phyloP scores from a whole-genome alignment of 2,797 vertebrate genomes.

The Triplophysa yarkandensis region DNA sequence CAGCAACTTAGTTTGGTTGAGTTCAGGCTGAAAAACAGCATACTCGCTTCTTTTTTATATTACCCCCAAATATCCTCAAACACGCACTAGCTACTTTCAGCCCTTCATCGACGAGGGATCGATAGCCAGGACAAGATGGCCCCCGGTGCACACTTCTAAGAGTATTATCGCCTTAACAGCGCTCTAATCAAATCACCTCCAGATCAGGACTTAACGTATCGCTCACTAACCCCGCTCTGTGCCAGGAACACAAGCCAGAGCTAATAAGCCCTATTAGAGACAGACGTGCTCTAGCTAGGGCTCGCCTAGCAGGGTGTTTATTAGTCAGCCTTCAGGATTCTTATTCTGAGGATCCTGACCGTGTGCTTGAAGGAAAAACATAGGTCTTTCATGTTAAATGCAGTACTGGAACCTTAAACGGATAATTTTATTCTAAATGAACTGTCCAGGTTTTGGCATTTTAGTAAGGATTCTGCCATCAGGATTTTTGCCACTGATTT shows the following conservation, averaged over 20 bases:
- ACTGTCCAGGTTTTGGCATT: no score
- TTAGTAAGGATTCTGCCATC: no score
- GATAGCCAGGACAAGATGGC: slow-evolving; percentile 71
- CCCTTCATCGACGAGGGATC: slow-evolving; percentile 71
- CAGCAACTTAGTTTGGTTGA: slow-evolving; percentile 54
- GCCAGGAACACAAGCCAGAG: slow-evolving; percentile 46
- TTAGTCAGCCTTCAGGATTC: slow-evolving; percentile 35
- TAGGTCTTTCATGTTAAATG: slow-evolving; percentile 1
- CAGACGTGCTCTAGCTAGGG: slow-evolving; percentile 21
- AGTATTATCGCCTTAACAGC: slow-evolving; percentile 69
- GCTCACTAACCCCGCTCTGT: slow-evolving; percentile 56
- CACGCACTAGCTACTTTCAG: slow-evolving; percentile 68
- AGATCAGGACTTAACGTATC: slow-evolving; percentile 59
- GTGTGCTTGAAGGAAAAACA: neutral
- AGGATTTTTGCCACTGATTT: no score
- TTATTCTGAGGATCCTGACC: slow-evolving; percentile 8
- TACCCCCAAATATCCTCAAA: slow-evolving; percentile 77
- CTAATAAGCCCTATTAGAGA: slow-evolving; percentile 57
- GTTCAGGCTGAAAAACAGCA: slow-evolving; percentile 66
- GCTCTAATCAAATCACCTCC: slow-evolving; percentile 74
- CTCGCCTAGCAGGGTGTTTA: slow-evolving; percentile 39
- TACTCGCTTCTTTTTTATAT: slow-evolving; percentile 72
- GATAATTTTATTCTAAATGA: neutral
- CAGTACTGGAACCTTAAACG: neutral
- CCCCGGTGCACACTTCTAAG: slow-evolving; percentile 46